Conservation (phyloP, 2,888 invertebrate genomes). For the Gasteruption jaculator region DNA sequence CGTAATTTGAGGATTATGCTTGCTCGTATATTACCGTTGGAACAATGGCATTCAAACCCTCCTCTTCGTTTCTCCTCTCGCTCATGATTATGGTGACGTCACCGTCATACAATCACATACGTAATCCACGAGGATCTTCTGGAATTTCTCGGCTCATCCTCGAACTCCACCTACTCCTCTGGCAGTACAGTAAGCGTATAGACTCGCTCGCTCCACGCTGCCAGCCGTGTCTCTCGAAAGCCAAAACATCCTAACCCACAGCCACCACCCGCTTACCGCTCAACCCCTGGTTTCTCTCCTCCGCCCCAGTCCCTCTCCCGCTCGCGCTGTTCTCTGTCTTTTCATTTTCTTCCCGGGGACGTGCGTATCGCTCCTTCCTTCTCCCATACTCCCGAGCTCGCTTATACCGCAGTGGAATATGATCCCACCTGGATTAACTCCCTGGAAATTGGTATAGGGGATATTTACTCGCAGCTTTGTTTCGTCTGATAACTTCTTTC, state of each 20-base stretch:
- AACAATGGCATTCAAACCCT: slow-evolving; percentile 42
- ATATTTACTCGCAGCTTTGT: too few species aligned
- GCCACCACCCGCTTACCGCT: slow-evolving; percentile 1
- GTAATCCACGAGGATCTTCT: slow-evolving; percentile 39
- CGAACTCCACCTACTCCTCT: slow-evolving; percentile 6
- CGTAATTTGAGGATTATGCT: slow-evolving; percentile 43
- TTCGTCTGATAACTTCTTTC: too few species aligned
- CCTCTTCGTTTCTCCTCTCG: too few species aligned
- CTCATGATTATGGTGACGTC: slow-evolving; percentile 30
- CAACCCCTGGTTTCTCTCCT: background rate
- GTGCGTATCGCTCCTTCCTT: too few species aligned
- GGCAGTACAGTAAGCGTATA: too few species aligned
- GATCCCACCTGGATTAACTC: slow-evolving; percentile 30
- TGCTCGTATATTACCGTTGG: slow-evolving; percentile 38
- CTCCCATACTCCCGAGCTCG: too few species aligned
- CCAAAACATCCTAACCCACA: slow-evolving; percentile 7
- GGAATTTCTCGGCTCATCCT: slow-evolving; percentile 25
- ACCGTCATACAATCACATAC: slow-evolving; percentile 37
- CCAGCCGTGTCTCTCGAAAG: slow-evolving; percentile 3
- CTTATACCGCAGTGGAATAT: slow-evolving; percentile 22
- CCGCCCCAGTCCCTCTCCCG: slow-evolving; percentile 10
- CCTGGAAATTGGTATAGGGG: slow-evolving; percentile 25
- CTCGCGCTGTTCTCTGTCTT: slow-evolving; percentile 18
- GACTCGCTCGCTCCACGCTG: too few species aligned
- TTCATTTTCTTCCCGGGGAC: too few species aligned